Conservation (phyloP, 2,888 invertebrate genomes). For the Tuta absoluta region DNA sequence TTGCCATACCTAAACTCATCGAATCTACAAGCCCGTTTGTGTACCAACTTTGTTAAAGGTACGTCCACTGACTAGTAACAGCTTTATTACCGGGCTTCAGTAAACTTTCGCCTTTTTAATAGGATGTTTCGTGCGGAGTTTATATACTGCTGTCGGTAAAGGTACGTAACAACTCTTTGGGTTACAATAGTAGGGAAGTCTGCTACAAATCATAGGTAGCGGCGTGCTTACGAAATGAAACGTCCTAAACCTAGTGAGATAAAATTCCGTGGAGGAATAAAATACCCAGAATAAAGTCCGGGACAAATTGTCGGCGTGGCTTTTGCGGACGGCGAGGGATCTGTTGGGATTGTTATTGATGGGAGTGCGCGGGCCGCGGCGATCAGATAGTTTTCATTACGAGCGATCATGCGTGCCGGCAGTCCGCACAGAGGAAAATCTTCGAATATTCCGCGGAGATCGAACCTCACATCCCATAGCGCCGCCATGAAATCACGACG, state of each 20-base stretch:
- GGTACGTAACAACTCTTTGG: neutral
- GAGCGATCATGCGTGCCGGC: slow-evolving; percentile 63
- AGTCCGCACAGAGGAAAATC: slow-evolving; percentile 46
- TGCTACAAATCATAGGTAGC: slow-evolving; percentile 19
- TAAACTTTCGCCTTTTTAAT: slow-evolving; percentile 10
- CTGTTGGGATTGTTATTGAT: slow-evolving; percentile 72
- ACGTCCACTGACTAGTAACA: slow-evolving; percentile 7
- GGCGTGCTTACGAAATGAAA: slow-evolving; percentile 19
- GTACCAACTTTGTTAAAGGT: slow-evolving; percentile 13
- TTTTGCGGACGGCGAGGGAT: slow-evolving; percentile 62
- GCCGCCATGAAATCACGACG: neutral
- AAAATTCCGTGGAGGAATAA: slow-evolving; percentile 44
- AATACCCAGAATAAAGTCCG: slow-evolving; percentile 57
- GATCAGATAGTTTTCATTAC: slow-evolving; percentile 69
- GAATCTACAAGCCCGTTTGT: slow-evolving; percentile 7
- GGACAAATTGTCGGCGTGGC: slow-evolving; percentile 66
- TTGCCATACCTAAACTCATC: slow-evolving; percentile 18
- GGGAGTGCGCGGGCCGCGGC: slow-evolving; percentile 42
- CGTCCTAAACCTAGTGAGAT: slow-evolving; percentile 40
- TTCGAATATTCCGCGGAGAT: slow-evolving; percentile 49
- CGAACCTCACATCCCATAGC: slow-evolving; percentile 5
- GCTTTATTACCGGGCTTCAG: slow-evolving; percentile 13
- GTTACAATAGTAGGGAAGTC: neutral
- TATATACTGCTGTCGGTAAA: neutral
- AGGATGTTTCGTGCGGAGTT: slow-evolving; percentile 12